A percentile compares a stretch with the other conserved stretches of the same genome.
Evolutionary conservation across 2,113 vertebrate species (phyloP).

Genomic region (Chionomys nivalis): DNA sequence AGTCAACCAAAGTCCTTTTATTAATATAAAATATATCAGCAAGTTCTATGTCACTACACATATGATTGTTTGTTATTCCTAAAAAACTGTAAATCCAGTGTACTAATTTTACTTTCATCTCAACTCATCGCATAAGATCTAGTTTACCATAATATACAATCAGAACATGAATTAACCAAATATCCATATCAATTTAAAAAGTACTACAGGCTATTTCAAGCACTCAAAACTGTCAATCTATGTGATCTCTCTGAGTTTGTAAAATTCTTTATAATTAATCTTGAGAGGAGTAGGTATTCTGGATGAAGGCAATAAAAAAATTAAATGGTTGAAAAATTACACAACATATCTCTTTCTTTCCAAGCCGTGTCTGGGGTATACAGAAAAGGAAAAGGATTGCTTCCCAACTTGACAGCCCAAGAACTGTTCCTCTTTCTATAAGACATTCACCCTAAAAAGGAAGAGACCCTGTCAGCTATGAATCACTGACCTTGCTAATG

Average conservation of each 20-base stretch:
- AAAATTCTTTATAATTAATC: constrained; percentile 31
- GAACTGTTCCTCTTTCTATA: neutral
- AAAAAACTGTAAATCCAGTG: neutral
- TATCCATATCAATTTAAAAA: neutral
- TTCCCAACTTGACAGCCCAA: neutral
- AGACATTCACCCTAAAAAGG: neutral
- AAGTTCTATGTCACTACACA: neutral
- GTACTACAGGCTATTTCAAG: neutral
- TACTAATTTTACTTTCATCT: neutral
- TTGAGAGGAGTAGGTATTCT: constrained; percentile 5
- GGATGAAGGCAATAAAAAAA: neutral
- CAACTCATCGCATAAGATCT: neutral
- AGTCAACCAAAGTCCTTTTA: neutral
- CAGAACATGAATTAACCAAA: constrained; percentile 28
- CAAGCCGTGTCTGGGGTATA: neutral
- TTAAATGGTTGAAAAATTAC: neutral
- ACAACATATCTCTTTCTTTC: neutral
- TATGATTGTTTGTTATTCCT: neutral
- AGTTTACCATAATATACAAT: neutral
- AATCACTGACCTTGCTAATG: neutral
- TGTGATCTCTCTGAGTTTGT: neutral
- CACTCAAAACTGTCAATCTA: neutral
- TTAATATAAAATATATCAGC: neutral
- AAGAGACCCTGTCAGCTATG: neutral
- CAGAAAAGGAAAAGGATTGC: neutral